Evolutionary conservation across 1,140 invertebrate genomes (phyloP), one percentile per base, ranked within the genome.

Genomic region (Euura lappo): DNA sequence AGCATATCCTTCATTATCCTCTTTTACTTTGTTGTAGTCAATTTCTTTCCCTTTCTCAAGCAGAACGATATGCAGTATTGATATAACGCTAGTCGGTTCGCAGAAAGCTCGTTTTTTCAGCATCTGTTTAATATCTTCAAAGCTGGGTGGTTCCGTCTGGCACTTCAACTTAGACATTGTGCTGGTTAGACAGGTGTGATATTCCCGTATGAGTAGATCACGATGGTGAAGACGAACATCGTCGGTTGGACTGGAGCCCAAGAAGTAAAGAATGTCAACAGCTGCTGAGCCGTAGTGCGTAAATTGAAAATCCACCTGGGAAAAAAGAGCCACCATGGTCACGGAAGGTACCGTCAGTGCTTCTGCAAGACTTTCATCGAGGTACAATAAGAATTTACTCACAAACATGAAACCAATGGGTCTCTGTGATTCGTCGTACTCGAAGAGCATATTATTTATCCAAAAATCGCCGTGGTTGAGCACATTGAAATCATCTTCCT

Each of bases 401-500:
- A 60, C 77, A 44, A 88, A 83, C 68, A 79, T 84, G 1, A 81
- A 78, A 13, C 79, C 78, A 0, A 81, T 79, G 44, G 83, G 73
- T 68, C 45, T 76, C 44, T 44, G 70, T 43, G 44, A 60, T 11
- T 81, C 70, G 72, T 78, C 76, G 60, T 86, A 83, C 45, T 81
- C 78, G 68, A 88, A 88, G 69, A 88, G 74, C 10, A 88, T 81
- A 71, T 88, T 88, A 71, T 85, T 82, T 0, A 70, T 28, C 81
- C 80, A 81, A 28, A 78, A 70, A 71, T 83, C 82, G 10, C 82
- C 82, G 68, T 81, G 82, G 10, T 68, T 28, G 28, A 28, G 28
- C 28, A 92, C 91, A 44, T 88, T 86, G 71, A 92, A 91, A 11
- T 89, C 84, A 3, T 84, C 75, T 10, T 90, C 82, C 2, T 77